A percentile compares a stretch with the other conserved stretches of the same genome.
Evolutionary conservation across 2,113 vertebrate species (phyloP).

Genomic region (Ictidomys tridecemlineatus): DNA sequence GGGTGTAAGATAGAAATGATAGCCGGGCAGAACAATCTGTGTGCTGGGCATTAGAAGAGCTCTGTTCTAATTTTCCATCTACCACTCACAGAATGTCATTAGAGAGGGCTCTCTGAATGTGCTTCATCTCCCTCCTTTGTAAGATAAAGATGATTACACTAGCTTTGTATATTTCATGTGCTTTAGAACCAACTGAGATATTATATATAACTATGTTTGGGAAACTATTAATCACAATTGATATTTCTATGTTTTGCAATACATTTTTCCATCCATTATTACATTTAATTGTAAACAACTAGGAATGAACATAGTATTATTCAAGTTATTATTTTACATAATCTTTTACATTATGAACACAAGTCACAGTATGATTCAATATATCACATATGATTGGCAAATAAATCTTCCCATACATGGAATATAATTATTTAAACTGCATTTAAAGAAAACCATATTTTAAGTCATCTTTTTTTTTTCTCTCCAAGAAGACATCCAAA

Average conservation of each 20-base stretch:
- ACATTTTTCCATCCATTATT: background rate
- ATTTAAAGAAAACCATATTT: slow-evolving; percentile 20
- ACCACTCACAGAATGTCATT: background rate
- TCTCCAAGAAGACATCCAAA: slow-evolving; percentile 51
- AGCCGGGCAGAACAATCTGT: background rate
- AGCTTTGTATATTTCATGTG: background rate
- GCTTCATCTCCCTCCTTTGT: background rate
- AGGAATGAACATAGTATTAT: slow-evolving; percentile 15
- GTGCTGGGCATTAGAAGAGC: background rate
- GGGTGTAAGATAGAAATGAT: background rate
- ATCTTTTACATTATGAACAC: background rate
- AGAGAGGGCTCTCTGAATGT: background rate
- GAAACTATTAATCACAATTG: background rate
- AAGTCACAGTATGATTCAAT: background rate
- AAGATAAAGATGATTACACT: background rate
- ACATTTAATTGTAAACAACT: background rate
- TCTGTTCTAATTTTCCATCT: background rate
- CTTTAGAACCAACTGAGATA: background rate
- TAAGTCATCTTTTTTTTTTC: background rate
- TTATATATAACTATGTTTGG: background rate
- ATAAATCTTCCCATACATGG: background rate
- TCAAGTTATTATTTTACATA: background rate
- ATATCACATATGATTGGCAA: background rate
- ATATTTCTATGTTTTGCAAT: slow-evolving; percentile 6
- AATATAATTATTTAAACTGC: background rate